phyloP scores from a whole-genome alignment of 2,797 vertebrate species.

The Serranus cabrilla region DNA sequence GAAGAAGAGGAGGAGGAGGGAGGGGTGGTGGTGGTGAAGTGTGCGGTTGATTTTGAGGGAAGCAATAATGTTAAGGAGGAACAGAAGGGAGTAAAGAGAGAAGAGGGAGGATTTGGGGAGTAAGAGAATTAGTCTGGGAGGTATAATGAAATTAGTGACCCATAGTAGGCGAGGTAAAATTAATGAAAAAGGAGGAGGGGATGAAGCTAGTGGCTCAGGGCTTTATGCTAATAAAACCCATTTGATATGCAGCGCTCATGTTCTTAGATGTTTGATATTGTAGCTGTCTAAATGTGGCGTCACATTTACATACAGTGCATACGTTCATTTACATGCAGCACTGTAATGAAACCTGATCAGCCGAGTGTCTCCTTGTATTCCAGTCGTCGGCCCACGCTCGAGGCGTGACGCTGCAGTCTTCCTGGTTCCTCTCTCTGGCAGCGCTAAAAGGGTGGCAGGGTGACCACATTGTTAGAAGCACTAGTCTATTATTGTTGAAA shows the following conservation, averaged over 20 bases:
- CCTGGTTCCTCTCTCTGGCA: conserved; percentile 27
- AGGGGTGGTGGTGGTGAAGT: conserved; percentile 6
- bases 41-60: conserved; percentile 38
- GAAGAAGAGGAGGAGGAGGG: background rate
- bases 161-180: conserved; percentile 66
- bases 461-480: conserved; percentile 52
- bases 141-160: conserved; percentile 82
- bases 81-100: conserved; percentile 47
- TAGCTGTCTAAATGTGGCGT: conserved; percentile 39
- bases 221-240: conserved; percentile 71
- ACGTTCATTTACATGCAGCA: conserved; percentile 59
- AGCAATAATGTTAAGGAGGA: conserved; percentile 55
- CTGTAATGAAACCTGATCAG: conserved; percentile 47
- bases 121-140: conserved; percentile 72
- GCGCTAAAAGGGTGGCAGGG: conserved; percentile 48
- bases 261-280: conserved; percentile 70
- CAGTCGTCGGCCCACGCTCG: conserved; percentile 54
- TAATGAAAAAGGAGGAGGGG: conserved; percentile 71
- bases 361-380: conserved; percentile 55
- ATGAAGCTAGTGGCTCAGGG: conserved; percentile 55
- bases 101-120: conserved; percentile 59
- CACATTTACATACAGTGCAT: conserved; percentile 60
- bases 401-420: conserved; percentile 41
- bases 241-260: conserved; percentile 65
- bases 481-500: conserved; percentile 61